phyloP scores from a whole-genome alignment of 2,113 vertebrate genomes.

The Alligator mississippiensis region DNA sequence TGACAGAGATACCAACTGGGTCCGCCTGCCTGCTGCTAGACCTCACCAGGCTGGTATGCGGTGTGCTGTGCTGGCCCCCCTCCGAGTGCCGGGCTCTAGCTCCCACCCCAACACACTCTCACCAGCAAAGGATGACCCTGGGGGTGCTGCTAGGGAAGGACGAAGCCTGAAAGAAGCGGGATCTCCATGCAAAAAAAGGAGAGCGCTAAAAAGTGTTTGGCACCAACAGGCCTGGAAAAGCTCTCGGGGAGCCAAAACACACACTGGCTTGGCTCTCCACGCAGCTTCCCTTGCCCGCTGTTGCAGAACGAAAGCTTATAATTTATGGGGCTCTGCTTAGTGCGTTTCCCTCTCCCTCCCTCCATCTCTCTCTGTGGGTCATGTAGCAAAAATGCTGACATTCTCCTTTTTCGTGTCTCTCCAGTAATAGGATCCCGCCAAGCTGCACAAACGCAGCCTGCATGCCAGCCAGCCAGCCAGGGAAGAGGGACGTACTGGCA shows the following conservation, averaged over 20 bases:
- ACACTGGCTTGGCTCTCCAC: conserved; percentile 8
- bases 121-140: fast-evolving
- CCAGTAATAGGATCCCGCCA: fast-evolving
- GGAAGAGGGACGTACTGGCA: background rate
- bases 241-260: conserved; percentile 64
- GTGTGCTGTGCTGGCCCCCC: background rate
- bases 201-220: conserved; percentile 55
- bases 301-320: conserved; percentile 4
- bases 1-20: background rate
- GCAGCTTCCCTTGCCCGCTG: background rate
- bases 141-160: background rate
- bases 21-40: background rate
- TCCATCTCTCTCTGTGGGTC: fast-evolving
- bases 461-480: background rate
- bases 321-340: conserved; percentile 39
- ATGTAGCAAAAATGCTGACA: fast-evolving
- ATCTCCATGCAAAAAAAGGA: background rate
- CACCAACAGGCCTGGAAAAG: conserved; percentile 39
- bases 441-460: background rate
- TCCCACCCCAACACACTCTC: background rate
- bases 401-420: background rate
- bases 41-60: background rate
- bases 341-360: background rate
- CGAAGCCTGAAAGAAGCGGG: background rate
- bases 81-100: fast-evolving